These are phyloP conservation scores for Triops cancriformis DNA, from an alignment of 1,140 invertebrate species.

Conservation along the genomic window DNA sequence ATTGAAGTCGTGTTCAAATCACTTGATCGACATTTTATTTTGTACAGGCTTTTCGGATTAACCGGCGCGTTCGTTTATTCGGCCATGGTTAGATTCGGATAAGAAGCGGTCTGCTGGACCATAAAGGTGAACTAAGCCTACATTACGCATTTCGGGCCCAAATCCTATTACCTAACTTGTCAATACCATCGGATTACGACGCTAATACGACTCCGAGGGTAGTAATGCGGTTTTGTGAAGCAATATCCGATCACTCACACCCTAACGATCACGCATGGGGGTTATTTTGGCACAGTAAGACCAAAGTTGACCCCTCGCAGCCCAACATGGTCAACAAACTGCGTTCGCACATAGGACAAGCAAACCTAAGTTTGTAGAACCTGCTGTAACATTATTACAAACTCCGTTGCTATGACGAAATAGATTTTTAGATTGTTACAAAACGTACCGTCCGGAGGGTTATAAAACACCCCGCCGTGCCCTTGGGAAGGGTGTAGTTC, in stretches of 20 bases:
- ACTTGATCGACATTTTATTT: too few species aligned
- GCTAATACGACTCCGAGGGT: not conserved
- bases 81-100: too few species aligned
- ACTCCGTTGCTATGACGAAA: constrained; percentile 1
- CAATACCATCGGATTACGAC: not conserved
- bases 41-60: too few species aligned
- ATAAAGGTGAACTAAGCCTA: too few species aligned
- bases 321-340: not conserved
- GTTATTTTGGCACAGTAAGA: too few species aligned
- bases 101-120: too few species aligned
- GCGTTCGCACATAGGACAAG: not conserved
- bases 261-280: not conserved
- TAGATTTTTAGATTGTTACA: not conserved
- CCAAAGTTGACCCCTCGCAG: too few species aligned
- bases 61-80: too few species aligned
- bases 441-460: not conserved
- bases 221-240: not conserved
- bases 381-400: not conserved
- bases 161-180: not conserved
- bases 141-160: not conserved
- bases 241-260: not conserved
- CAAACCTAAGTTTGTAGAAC: not conserved
- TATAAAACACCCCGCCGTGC: not conserved
- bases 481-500: too few species aligned
- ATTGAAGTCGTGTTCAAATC: too few species aligned